Conservation (phyloP, 2,888 invertebrate genomes). For the Eilema depressum region DNA sequence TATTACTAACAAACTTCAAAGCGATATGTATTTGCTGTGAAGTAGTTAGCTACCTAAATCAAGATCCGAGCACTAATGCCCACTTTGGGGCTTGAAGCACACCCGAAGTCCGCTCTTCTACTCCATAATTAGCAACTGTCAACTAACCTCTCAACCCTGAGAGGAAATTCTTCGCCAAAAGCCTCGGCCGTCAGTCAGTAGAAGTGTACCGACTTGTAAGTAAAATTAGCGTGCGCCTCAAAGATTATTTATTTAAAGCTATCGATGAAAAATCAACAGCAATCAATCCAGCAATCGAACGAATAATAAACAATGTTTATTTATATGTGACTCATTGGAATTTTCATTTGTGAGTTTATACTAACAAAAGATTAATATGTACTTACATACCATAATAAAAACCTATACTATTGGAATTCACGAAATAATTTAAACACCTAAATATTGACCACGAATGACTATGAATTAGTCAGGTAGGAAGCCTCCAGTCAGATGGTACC, state of each 20-base stretch:
- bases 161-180: background rate
- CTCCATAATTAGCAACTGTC: too few species aligned
- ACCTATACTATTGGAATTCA: background rate
- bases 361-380: background rate
- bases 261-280: conserved; percentile 5
- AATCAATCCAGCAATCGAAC: conserved; percentile 2
- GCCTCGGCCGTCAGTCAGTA: background rate
- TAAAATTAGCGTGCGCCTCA: background rate
- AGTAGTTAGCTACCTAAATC: too few species aligned
- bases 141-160: background rate
- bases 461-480: too few species aligned
- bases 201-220: background rate
- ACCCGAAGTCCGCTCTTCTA: too few species aligned
- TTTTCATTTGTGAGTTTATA: background rate
- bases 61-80: too few species aligned
- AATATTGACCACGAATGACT: background rate
- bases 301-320: conserved; percentile 16
- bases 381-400: too few species aligned
- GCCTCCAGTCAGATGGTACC: background rate
- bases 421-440: background rate
- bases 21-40: too few species aligned
- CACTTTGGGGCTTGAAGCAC: too few species aligned
- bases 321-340: conserved; percentile 5
- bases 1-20: too few species aligned
- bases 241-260: background rate